Evolutionary conservation across 1,140 invertebrate genomes (phyloP), one percentile per base, ranked within the genome.

Genomic region (Panagrolaimus sp.): DNA sequence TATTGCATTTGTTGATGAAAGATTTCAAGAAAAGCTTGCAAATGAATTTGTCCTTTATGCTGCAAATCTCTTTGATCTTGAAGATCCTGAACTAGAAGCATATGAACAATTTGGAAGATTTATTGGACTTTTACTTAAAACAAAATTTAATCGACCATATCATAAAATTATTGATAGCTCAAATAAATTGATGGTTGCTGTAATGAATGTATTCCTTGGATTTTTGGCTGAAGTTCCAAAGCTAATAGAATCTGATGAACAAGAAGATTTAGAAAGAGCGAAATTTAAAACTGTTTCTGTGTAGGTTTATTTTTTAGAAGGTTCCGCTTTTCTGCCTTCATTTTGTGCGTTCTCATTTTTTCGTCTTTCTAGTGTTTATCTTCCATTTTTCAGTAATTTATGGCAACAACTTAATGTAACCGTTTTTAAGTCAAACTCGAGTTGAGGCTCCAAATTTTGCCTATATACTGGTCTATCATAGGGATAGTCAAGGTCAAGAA

Each of bases 111-210:
- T 57, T 57, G 51, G 51, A 11, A 20, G 51, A n/a, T 57, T 57
- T 27, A 57, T 57, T 57, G 51, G 51, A 57, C 51, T 25, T 27
- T 25, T 57, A 16, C n/a, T 57, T 20, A 57, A 57, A 5, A 57
- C 51, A 20, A 57, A 57, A 20, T 57, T 57, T 20, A 16, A 13
- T 57, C 51, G 51, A 11, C 51, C 51, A 20, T 57, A 25, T 20
- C 51, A 57, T 57, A 20, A 25, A 20, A 57, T 57, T 11, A 16
- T 57, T 0, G 51, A 57, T 20, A 25, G 27, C 4, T 57, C 51
- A 27, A 57, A 57, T 27, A 57, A 57, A 27, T 27, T 57, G 14
- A 11, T 57, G 20, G 51, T 57, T 11, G 51, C 51, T 57, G n/a
- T 57, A 8, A 57, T 57, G 51, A 57, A 57, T 27, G n/a, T 57